Conservation (phyloP, 2,113 vertebrate species). For the Aegithalos caudatus region DNA sequence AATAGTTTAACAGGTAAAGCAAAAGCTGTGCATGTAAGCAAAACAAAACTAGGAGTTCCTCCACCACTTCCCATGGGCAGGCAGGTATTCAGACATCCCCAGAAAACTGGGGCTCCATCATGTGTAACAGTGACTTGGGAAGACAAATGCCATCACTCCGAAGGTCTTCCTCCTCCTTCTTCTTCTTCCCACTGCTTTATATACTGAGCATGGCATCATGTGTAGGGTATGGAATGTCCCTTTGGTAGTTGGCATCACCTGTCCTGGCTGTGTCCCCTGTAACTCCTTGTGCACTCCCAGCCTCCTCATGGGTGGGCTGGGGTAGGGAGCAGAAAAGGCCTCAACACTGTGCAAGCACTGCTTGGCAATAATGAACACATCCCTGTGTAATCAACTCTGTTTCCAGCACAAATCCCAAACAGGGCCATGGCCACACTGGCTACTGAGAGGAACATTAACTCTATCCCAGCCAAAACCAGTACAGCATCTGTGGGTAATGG, state of each 20-base stretch:
- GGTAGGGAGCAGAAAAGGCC: neutral
- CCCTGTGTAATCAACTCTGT: too few species aligned
- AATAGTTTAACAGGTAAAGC: neutral
- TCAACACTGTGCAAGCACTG: neutral
- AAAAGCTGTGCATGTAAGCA: neutral
- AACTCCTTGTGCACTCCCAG: neutral
- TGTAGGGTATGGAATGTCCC: neutral
- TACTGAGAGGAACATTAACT: neutral
- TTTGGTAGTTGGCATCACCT: neutral
- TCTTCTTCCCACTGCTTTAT: neutral
- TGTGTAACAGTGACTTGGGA: neutral
- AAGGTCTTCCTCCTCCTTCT: neutral
- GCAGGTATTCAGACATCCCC: neutral
- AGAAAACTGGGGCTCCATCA: neutral
- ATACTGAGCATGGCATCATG: too few species aligned
- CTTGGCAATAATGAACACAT: neutral
- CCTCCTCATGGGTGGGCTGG: neutral
- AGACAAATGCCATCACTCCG: neutral
- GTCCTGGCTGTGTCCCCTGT: neutral
- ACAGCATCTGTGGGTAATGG: neutral
- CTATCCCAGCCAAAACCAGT: neutral
- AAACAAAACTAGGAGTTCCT: neutral
- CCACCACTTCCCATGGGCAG: neutral
- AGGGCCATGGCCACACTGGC: too few species aligned
- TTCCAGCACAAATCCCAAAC: neutral